Base-by-base conservation (phyloP, 2,888 invertebrate genomes). In the Drosophila atroscutellata region DNA sequence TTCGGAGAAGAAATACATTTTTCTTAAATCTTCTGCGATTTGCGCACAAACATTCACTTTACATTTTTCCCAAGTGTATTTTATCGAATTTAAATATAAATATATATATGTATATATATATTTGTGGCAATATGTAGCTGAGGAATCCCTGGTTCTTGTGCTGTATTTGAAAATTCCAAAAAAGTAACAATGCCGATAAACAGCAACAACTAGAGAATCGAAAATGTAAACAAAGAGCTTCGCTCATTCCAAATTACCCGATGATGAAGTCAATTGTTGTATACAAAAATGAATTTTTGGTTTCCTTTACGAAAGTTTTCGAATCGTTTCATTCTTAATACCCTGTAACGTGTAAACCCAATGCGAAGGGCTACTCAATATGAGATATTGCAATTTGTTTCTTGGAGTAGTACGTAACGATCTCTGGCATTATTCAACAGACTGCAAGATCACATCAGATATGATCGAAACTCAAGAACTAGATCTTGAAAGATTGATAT, bases 241-340 rank as follows among this genome's bases (percentile, higher is more conserved):
- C 79, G 83, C 81, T 84, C 81, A 84, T 90, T 90, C 84, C 81
- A 91, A 90, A 86, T 90, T 91, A 85, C 83, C 81, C 87, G 83
- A 86, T 87, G 86, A 86, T 90, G 88, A 90, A 91, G 83, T 91
- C 87, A 84, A 87, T 88, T 91, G 88, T 89, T 79, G 89, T 87
- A 81, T 89, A 86, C 82, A 80, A 87, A 80, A 85, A 72, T 77
- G 80, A 80, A 70, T 71, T 79, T 49, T 73, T 81, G 72, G 67
- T 75, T 68, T 72, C 67, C 69, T 69, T 64, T 68, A 58, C 66
- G 36, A 69, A 74, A 59, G 66, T 77, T 61, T 72, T 45, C 55
- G 64, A 66, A 72, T 72, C 69, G 75, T 73, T 75, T 72, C 59
- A 50, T 32, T 36, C 18, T 24, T 7, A 42, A 73, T 63, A 77